phyloP scores from a whole-genome alignment of 2,113 vertebrate species.

The Serilophus lunatus region DNA sequence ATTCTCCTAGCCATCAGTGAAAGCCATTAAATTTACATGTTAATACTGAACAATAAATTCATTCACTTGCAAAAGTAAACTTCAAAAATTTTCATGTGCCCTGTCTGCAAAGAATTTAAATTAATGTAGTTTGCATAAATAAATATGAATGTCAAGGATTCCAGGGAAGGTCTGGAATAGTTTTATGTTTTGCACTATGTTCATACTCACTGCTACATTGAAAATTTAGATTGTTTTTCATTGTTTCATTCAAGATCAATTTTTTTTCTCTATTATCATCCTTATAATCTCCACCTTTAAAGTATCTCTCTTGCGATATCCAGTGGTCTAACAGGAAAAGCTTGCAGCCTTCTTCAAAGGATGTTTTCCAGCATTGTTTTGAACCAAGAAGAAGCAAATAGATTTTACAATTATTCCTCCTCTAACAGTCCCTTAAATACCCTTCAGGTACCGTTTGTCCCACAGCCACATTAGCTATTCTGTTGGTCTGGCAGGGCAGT shows the following conservation, averaged over 20 bases:
- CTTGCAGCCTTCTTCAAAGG: background rate
- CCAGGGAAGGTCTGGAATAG: background rate
- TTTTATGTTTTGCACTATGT: background rate
- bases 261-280: background rate
- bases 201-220: background rate
- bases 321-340: background rate
- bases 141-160: slow-evolving; percentile 42
- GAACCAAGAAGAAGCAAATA: background rate
- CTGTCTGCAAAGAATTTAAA: slow-evolving; percentile 53
- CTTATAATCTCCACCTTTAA: background rate
- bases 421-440: background rate
- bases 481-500: background rate
- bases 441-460: background rate
- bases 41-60: slow-evolving; percentile 46
- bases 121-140: slow-evolving; percentile 53
- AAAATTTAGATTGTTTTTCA: background rate
- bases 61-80: slow-evolving; percentile 55
- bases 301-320: background rate
- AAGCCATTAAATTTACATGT: slow-evolving; percentile 38
- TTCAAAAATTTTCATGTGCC: slow-evolving; percentile 29
- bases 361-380: background rate
- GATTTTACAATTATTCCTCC: background rate
- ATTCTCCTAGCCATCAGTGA: background rate
- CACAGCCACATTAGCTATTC: background rate
- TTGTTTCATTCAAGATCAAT: background rate